Percentiles rank a stretch among this genome's conserved stretches.
Conservation (phyloP, 2,797 vertebrate genomes). For the Notolepis coatsorum region DNA sequence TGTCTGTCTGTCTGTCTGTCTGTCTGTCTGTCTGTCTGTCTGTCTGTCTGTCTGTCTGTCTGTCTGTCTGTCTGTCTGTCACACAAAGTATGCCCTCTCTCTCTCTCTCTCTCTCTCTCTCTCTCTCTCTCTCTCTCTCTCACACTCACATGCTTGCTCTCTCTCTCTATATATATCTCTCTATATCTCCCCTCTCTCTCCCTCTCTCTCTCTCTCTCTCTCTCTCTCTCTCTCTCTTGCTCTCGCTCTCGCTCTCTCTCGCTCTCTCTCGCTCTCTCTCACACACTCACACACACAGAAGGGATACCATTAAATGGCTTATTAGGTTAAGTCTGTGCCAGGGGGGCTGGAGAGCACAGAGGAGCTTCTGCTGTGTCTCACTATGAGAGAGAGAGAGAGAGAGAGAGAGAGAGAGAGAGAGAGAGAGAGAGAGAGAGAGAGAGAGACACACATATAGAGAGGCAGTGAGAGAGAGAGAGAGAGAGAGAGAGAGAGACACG, state of each 20-base stretch:
- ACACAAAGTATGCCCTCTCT: neutral
- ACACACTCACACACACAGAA: conserved; percentile 22
- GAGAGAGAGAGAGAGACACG: no score
- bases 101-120: conserved; percentile 7
- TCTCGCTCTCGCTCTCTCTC: conserved; percentile 5
- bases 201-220: conserved; percentile 9
- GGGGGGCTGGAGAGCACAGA: conserved; percentile 47
- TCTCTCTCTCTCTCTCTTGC: conserved; percentile 8
- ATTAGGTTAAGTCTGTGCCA: conserved; percentile 70
- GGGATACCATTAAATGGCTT: conserved; percentile 58
- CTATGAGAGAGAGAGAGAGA: conserved; percentile 33
- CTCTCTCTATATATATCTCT: no score
- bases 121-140: conserved; percentile 1
- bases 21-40: neutral
- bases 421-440: conserved; percentile 25
- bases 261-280: neutral
- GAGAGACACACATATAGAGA: conserved; percentile 17
- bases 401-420: conserved; percentile 21
- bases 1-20: neutral
- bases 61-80: neutral
- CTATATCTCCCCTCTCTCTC: neutral
- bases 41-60: neutral
- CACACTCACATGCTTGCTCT: conserved; percentile 5
- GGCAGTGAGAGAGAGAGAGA: conserved; percentile 20
- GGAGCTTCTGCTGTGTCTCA: conserved; percentile 42